Evolutionary conservation across 2,888 invertebrate genomes (phyloP).

Genomic region (Andricus quercusramuli): DNA sequence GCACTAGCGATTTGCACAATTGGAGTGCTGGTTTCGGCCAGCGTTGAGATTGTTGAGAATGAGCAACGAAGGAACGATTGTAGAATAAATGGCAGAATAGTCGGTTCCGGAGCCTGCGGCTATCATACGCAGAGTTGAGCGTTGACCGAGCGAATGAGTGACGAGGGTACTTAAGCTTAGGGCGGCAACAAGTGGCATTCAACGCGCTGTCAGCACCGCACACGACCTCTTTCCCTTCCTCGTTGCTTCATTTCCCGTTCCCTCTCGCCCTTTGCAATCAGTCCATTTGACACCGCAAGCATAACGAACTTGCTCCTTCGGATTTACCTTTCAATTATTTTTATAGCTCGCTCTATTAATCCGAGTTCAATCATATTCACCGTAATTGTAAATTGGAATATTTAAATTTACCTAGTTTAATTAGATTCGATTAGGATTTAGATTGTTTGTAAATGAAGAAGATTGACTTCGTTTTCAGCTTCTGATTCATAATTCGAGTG

Average conservation of each 20-base stretch:
- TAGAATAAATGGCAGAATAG: constrained; percentile 62
- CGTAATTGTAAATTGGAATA: neutral
- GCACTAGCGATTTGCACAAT: neutral
- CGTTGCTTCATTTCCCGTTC: constrained; percentile 26
- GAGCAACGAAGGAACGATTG: constrained; percentile 20
- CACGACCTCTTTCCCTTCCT: constrained; percentile 43
- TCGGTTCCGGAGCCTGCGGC: constrained; percentile 61
- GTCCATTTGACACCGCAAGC: constrained; percentile 3
- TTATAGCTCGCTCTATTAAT: neutral
- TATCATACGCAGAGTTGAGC: constrained; percentile 60
- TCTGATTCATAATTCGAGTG: neutral
- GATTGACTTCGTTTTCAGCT: neutral
- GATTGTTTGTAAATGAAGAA: too few species aligned
- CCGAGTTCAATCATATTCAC: neutral
- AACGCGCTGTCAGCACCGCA: constrained; percentile 58
- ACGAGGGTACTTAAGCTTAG: constrained; percentile 63
- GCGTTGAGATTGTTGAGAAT: constrained; percentile 29
- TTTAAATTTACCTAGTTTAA: neutral
- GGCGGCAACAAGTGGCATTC: constrained; percentile 74
- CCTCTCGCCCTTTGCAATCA: constrained; percentile 23
- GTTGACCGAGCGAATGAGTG: constrained; percentile 59
- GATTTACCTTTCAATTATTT: neutral
- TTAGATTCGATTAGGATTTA: too few species aligned
- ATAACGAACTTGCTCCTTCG: constrained; percentile 29
- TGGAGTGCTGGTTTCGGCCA: neutral